A percentile compares a stretch with the other conserved stretches of the same genome.
Evolutionary conservation across 2,888 invertebrate species (phyloP).

Genomic region (Torymus tubicola): DNA sequence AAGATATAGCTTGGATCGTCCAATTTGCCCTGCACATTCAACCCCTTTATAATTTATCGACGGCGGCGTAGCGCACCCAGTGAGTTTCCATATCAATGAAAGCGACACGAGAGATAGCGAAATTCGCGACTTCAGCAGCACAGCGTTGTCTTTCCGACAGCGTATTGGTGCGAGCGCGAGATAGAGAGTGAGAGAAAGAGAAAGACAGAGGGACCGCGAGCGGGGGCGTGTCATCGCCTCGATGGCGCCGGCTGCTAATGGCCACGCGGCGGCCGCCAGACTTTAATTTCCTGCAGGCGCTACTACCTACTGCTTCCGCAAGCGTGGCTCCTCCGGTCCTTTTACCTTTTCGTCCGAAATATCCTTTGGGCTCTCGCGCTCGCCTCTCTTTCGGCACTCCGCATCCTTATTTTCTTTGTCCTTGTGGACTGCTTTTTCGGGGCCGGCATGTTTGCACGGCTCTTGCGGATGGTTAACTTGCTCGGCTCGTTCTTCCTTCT

Average conservation of each 20-base stretch:
- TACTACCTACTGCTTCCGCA: conserved; percentile 74
- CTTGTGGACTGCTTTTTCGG: neutral
- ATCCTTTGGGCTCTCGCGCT: conserved; percentile 22
- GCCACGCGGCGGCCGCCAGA: conserved; percentile 76
- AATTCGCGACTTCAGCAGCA: neutral
- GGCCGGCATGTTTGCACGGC: neutral
- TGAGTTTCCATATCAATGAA: neutral
- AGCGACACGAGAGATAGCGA: no score
- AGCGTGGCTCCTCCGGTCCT: conserved; percentile 62
- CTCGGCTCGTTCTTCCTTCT: conserved; percentile 1
- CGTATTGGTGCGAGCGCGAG: conserved; percentile 12
- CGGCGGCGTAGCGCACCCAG: neutral
- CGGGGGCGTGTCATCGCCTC: conserved; percentile 75
- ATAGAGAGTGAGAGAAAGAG: no score
- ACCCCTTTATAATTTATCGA: conserved; percentile 18
- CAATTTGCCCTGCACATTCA: conserved; percentile 15
- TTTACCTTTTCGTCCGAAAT: conserved; percentile 55
- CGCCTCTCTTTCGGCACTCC: neutral
- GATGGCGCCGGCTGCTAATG: conserved; percentile 77
- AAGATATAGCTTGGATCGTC: conserved; percentile 8
- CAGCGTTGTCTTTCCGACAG: conserved; percentile 38
- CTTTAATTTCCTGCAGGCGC: conserved; percentile 76
- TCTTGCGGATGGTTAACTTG: conserved; percentile 21
- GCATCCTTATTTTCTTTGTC: conserved; percentile 32
- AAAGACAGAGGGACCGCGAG: conserved; percentile 18